Evolutionary conservation across 2,797 vertebrate genomes (phyloP), one percentile per base, ranked within the genome.

Genomic region (Mormyrops attenuatus): DNA sequence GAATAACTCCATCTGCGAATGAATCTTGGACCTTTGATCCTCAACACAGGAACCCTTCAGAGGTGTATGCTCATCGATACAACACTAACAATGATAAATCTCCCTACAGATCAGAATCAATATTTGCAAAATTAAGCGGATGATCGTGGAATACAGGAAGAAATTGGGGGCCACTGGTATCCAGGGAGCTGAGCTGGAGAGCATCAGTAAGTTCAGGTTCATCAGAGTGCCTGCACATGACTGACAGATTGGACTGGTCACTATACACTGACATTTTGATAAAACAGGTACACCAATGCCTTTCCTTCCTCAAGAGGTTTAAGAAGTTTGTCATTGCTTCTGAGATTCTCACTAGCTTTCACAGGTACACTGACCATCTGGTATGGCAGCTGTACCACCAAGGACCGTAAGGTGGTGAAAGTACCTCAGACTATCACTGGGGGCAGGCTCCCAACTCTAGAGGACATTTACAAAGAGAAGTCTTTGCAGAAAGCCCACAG

Each of bases 341-440:
- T 38, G 66, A 73, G 66, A 73, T 73, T 34, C 66, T 38, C 66
- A 73, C 30, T 73, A 73, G 66, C 66, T 73, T 73, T 73, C 30
- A 73, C 82, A 90, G 88, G 22, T 84, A 80, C 91, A 44, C 91
- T 44, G 93, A 1, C 85, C 84, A 92, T 89, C 73, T 38, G 77
- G 66, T 73, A 73, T 73, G 15, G 66, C 66, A 73, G 66, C 66
- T 73, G 66, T 73, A 73, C 66, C 66, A 73, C 66, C 66, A 73
- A 13, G 66, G 66, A 38, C 66, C 15, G 4, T 38, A 73, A 73
- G 66, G 66, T 38, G 66, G 30, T 73, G 66, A 73, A 38, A 73
- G 66, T 38, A 15, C 34, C 66, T 69, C 66, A 34, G 63, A 30
- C 26, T 66, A 15, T 34, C 66, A 69, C 13, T 69, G 66, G 66